Evolutionary conservation across 2,888 invertebrate genomes (phyloP).

Genomic region (Diogma glabrata): DNA sequence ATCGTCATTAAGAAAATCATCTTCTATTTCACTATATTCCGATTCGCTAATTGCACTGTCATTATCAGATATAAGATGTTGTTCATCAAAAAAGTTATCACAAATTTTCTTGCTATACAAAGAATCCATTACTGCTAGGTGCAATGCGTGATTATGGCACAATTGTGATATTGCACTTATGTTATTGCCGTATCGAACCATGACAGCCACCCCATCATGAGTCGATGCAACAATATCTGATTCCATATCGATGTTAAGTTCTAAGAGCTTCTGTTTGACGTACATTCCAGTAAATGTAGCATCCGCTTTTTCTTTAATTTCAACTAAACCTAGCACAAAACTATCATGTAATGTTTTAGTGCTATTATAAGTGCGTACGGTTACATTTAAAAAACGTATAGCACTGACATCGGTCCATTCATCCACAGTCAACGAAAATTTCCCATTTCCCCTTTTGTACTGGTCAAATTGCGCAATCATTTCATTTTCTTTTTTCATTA

Average conservation of each 20-base stretch:
- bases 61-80: not conserved
- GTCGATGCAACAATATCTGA: too few relatives aligned
- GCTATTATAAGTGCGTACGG: too few relatives aligned
- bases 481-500: conserved; percentile 10
- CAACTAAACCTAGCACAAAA: too few relatives aligned
- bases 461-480: conserved; percentile 8
- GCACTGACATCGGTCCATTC: too few relatives aligned
- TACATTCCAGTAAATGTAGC: too few relatives aligned
- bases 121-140: not conserved
- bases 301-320: too few relatives aligned
- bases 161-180: not conserved
- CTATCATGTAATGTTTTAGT: too few relatives aligned
- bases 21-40: not conserved
- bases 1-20: not conserved
- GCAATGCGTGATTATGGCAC: not conserved
- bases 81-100: not conserved
- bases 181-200: too few relatives aligned
- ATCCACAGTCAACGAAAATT: too few relatives aligned
- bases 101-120: not conserved
- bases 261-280: not conserved
- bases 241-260: not conserved
- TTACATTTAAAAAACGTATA: too few relatives aligned
- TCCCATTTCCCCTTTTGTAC: too few relatives aligned
- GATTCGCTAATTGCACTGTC: not conserved
- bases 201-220: too few relatives aligned